Conservation (phyloP, 2,888 invertebrate species). For the Autographa gamma region DNA sequence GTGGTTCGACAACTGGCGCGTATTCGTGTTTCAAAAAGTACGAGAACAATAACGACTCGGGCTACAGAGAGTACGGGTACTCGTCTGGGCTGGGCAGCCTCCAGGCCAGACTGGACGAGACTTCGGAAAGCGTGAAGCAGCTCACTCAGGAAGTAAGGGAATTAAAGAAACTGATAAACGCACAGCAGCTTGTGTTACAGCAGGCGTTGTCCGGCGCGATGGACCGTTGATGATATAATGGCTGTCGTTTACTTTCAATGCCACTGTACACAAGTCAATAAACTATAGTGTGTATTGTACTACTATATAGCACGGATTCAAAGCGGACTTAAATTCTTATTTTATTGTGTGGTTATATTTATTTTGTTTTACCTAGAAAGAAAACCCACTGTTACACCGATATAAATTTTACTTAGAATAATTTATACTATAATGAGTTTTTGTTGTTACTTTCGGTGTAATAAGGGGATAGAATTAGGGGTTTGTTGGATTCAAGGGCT, state of each 20-base stretch:
- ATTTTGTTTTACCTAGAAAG: slow-evolving; percentile 47
- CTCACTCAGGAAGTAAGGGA: slow-evolving; percentile 92
- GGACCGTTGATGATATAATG: slow-evolving; percentile 87
- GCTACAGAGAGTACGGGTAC: slow-evolving; percentile 87
- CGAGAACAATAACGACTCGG: slow-evolving; percentile 89
- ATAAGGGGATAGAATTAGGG: slow-evolving; percentile 39
- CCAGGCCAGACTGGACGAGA: slow-evolving; percentile 91
- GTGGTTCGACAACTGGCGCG: slow-evolving; percentile 90
- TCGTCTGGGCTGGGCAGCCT: slow-evolving; percentile 89
- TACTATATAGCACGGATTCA: slow-evolving; percentile 64
- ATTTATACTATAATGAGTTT: slow-evolving; percentile 37
- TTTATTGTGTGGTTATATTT: slow-evolving; percentile 77
- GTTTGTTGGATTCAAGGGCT: slow-evolving; percentile 29
- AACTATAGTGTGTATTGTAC: slow-evolving; percentile 78
- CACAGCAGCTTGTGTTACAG: slow-evolving; percentile 86
- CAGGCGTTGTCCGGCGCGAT: slow-evolving; percentile 83
- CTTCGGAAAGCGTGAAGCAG: slow-evolving; percentile 91
- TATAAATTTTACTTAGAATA: slow-evolving; percentile 40
- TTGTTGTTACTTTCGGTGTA: slow-evolving; percentile 48
- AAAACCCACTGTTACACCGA: slow-evolving; percentile 49
- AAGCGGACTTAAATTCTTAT: slow-evolving; percentile 76
- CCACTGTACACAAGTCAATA: slow-evolving; percentile 85
- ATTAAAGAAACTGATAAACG: slow-evolving; percentile 89
- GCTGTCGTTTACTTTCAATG: slow-evolving; percentile 85
- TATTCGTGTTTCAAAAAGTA: slow-evolving; percentile 91